Percentiles rank a stretch among this genome's conserved stretches.
Evolutionary conservation across 2,797 vertebrate species (phyloP).

Genomic region (Bufotes viridis): DNA sequence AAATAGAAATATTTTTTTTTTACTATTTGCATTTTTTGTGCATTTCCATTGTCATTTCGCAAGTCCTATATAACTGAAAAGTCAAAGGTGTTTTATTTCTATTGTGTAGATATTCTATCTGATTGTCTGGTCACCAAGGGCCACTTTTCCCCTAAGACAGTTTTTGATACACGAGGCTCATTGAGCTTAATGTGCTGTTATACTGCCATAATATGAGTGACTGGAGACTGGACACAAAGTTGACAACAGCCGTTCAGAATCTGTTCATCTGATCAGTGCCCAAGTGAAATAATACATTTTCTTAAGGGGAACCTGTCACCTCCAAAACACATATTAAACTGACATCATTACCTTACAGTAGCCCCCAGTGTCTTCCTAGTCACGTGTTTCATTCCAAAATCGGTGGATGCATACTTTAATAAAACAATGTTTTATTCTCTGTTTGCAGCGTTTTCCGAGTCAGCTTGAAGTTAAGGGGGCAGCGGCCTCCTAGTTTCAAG

Average conservation of each 20-base stretch:
- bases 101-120: neutral
- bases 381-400: too few relatives aligned
- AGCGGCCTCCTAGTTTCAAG: too few relatives aligned
- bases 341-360: too few relatives aligned
- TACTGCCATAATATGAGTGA: constrained; percentile 74
- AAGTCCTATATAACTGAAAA: neutral
- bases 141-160: neutral
- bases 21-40: neutral
- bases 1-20: neutral
- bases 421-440: too few relatives aligned
- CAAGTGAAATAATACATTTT: neutral
- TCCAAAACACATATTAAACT: too few relatives aligned
- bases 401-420: too few relatives aligned
- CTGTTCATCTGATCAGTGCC: neutral
- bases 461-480: too few relatives aligned
- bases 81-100: neutral
- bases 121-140: neutral
- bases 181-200: constrained; percentile 65
- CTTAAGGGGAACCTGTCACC: too few relatives aligned
- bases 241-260: neutral
- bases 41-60: neutral
- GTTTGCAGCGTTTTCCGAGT: too few relatives aligned
- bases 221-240: constrained; percentile 67
- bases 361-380: too few relatives aligned
- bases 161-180: constrained; percentile 5